A percentile compares a stretch with the other conserved stretches of the same genome.
Conservation (phyloP, 1,140 invertebrate species). For the Triops longicaudatus region DNA sequence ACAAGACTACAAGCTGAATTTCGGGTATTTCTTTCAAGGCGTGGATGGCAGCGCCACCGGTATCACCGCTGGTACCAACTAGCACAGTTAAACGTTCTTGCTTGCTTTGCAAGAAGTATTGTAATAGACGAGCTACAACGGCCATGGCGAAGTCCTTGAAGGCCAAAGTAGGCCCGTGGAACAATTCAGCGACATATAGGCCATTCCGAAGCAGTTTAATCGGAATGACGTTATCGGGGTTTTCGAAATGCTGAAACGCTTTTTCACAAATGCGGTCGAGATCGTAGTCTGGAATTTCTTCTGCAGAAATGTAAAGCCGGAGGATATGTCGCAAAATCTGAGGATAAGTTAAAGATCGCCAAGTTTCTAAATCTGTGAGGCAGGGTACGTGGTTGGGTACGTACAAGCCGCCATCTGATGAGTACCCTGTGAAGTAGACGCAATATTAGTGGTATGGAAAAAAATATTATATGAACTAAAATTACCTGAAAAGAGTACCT, state of each 20-base stretch:
- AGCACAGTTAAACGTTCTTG: conserved; percentile 21
- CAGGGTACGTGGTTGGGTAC: conserved; percentile 40
- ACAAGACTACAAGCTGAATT: conserved; percentile 44
- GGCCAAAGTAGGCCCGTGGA: conserved; percentile 43
- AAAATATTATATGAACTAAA: not conserved
- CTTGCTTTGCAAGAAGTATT: conserved; percentile 41
- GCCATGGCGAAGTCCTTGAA: conserved; percentile 46
- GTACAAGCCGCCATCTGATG: conserved; percentile 43
- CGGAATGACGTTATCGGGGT: conserved; percentile 36
- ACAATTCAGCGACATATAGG: conserved; percentile 42
- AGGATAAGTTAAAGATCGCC: conserved; percentile 39
- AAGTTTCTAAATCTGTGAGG: conserved; percentile 37
- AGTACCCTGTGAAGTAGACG: conserved; percentile 37
- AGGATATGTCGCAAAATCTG: conserved; percentile 40
- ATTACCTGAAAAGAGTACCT: conserved; percentile 37
- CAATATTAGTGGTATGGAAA: not conserved
- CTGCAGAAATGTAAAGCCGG: conserved; percentile 38
- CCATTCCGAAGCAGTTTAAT: conserved; percentile 35
- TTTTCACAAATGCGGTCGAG: conserved; percentile 35
- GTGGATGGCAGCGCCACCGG: conserved; percentile 45
- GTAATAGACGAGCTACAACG: conserved; percentile 40
- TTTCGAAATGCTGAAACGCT: conserved; percentile 16
- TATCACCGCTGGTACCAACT: conserved; percentile 46
- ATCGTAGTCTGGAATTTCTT: conserved; percentile 40
- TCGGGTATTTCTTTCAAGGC: conserved; percentile 38